phyloP scores from a whole-genome alignment of 2,888 invertebrate genomes.

The Odontocolon sp. region DNA sequence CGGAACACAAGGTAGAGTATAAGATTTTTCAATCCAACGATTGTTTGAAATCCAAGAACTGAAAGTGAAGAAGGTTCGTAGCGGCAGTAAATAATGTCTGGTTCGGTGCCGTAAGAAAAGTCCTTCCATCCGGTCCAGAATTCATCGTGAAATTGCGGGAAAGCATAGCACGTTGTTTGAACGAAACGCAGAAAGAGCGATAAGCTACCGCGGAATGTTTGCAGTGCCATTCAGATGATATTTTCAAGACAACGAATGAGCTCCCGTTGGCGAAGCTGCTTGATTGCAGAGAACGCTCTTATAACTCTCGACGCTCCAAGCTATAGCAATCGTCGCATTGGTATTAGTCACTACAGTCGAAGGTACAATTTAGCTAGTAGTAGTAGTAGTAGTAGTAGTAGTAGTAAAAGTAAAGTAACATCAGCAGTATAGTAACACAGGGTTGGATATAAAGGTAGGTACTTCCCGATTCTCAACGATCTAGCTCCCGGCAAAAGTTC shows the following conservation, averaged over 20 bases:
- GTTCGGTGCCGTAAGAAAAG: not conserved
- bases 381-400: constrained; percentile 13
- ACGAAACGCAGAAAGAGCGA: constrained; percentile 62
- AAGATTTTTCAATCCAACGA: not conserved
- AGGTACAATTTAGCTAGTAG: not conserved
- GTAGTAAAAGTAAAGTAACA: constrained; percentile 17
- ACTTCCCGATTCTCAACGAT: constrained; percentile 1
- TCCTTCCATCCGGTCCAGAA: not conserved
- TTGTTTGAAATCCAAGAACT: not conserved
- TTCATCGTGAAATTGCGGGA: constrained; percentile 53
- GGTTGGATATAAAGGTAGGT: constrained; percentile 15
- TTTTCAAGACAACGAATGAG: constrained; percentile 71
- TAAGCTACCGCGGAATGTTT: constrained; percentile 67
- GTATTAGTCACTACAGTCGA: constrained; percentile 21
- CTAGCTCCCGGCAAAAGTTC: constrained; percentile 31
- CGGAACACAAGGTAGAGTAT: too few species aligned
- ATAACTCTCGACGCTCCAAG: constrained; percentile 13
- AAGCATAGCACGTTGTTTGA: constrained; percentile 64
- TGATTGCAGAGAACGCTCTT: constrained; percentile 52
- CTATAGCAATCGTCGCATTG: constrained; percentile 44
- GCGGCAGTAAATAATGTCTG: constrained; percentile 39
- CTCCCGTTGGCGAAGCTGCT: constrained; percentile 55
- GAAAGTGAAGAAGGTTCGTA: not conserved
- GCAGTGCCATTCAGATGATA: constrained; percentile 71
- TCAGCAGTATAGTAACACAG: not conserved